Conservation (phyloP, 2,113 vertebrate genomes). For the Neodontobutis hainanensis region DNA sequence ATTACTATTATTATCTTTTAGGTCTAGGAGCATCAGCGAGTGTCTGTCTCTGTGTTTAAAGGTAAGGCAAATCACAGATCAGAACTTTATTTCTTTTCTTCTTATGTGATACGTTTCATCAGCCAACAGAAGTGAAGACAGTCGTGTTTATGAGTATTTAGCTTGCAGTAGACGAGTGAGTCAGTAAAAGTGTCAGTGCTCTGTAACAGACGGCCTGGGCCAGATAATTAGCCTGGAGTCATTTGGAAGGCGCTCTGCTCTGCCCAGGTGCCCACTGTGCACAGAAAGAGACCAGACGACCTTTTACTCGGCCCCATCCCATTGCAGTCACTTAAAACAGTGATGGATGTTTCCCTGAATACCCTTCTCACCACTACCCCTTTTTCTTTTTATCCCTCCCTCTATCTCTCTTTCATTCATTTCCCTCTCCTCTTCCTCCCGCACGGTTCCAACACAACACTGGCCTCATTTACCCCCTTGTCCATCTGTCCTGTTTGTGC, state of each 20-base stretch:
- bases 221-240: conserved; percentile 63
- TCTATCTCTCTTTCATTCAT: neutral
- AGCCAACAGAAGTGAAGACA: neutral
- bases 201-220: conserved; percentile 51
- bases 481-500: conserved; percentile 16
- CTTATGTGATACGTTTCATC: neutral
- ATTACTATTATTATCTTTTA: conserved; percentile 43
- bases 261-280: conserved; percentile 66
- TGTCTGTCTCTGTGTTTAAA: conserved; percentile 19
- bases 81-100: neutral
- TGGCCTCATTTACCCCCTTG: conserved; percentile 33
- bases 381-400: neutral
- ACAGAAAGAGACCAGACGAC: conserved; percentile 61
- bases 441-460: neutral
- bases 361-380: conserved; percentile 7
- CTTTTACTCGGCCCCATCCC: conserved; percentile 67
- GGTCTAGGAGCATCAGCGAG: conserved; percentile 37
- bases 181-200: conserved; percentile 59
- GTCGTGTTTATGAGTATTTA: conserved; percentile 9
- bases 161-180: conserved; percentile 30
- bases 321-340: conserved; percentile 73
- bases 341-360: conserved; percentile 68
- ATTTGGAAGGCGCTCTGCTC: conserved; percentile 50
- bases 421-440: neutral
- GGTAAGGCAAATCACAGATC: conserved; percentile 40